Evolutionary conservation across 2,888 invertebrate species (phyloP).

Genomic region (Epirrhoe alternata): DNA sequence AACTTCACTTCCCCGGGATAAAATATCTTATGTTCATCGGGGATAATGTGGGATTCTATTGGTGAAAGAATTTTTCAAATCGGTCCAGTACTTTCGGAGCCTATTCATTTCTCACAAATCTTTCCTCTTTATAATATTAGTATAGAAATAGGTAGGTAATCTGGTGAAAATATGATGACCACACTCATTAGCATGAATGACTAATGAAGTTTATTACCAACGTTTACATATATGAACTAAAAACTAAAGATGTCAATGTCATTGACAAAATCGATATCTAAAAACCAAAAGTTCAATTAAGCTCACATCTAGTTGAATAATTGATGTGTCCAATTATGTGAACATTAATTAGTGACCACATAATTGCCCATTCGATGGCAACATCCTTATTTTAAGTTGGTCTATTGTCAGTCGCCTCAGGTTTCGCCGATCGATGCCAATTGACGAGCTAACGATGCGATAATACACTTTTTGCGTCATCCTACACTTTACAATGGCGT

Average conservation of each 20-base stretch:
- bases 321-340: neutral
- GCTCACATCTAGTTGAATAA: neutral
- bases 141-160: too few species aligned
- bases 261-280: neutral
- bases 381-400: constrained; percentile 7
- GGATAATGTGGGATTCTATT: too few species aligned
- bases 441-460: constrained; percentile 63
- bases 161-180: too few species aligned
- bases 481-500: constrained; percentile 34
- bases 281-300: neutral
- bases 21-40: too few species aligned
- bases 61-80: too few species aligned
- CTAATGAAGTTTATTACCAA: too few species aligned
- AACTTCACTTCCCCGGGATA: too few species aligned
- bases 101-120: too few species aligned
- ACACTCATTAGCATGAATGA: too few species aligned
- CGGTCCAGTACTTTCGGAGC: too few species aligned
- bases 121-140: too few species aligned
- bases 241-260: neutral
- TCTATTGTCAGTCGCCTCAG: constrained; percentile 11
- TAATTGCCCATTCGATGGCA: constrained; percentile 4
- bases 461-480: constrained; percentile 54
- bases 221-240: too few species aligned
- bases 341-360: constrained; percentile 4
- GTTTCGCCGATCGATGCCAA: constrained; percentile 65